Base-by-base conservation (phyloP, 2,113 vertebrate genomes). In the Tauraco erythrolophus region DNA sequence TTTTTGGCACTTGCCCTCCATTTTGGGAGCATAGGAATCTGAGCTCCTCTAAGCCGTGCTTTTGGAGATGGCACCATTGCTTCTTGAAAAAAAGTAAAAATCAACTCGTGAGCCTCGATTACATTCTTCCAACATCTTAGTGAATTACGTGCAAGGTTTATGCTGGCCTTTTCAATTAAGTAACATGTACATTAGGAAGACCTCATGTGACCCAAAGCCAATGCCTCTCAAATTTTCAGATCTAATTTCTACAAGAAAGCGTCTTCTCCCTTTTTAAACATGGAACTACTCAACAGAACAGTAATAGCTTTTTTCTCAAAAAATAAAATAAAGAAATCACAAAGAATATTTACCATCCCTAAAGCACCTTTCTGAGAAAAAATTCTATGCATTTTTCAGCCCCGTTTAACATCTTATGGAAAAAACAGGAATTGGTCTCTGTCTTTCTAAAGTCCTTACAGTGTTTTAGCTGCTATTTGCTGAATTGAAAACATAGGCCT, bases 401-500 rank as follows among this genome's bases (percentile, higher is more conserved):
- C 37, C 46, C 37, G 27, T 51, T 78, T 78, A 95, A 35, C 22
- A 78, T 12, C 61, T 71, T 46, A 56, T 3, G 19, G 68, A 86
- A 88, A 82, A 54, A 90, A 88, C 3, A 81, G 64, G 16, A 77
- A 66, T 54, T 31, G 10, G 6, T 83, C 35, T 88, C 43, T 84
- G 53, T 84, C 56, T 84, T 88, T 80, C 16, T 86, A 48, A 94
- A 64, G 35, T 35, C 39, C 39, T 84, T 70, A 71, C 19, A 60
- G 53, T 64, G 57, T 68, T 92, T 91, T 86, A 78, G 76, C 18
- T 92, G 79, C 51, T 75, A 45, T 31, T 92, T 81, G 76, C 56
- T 88, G 82, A 97, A 94, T 25, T 94, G 85, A 94, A 97, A 96
- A 79, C 88, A 87, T 5, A 61, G 94, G 27, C 64, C 94, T 92